Evolutionary conservation across 2,113 vertebrate genomes (phyloP).

Genomic region (Dipodomys stephensi): DNA sequence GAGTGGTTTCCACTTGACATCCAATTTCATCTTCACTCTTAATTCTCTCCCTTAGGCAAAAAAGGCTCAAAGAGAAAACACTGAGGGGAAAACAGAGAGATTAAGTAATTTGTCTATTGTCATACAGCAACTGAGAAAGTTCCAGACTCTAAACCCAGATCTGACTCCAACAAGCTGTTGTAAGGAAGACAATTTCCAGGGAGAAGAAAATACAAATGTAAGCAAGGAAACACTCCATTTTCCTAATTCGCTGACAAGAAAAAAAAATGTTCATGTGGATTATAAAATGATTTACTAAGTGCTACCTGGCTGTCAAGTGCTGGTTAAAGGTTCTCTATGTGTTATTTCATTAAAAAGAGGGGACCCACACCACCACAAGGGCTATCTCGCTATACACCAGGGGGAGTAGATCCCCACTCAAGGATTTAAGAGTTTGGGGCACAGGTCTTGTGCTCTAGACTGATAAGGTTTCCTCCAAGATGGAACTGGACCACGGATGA

Average conservation of each 20-base stretch:
- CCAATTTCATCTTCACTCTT: neutral
- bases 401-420: neutral
- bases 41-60: neutral
- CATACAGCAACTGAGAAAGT: conserved; percentile 24
- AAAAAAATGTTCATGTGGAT: neutral
- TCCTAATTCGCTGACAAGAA: neutral
- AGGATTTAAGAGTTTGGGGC: neutral
- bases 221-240: neutral
- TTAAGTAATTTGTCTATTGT: neutral
- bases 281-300: neutral
- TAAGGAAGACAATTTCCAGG: neutral
- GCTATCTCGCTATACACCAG: neutral
- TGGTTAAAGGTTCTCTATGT: neutral
- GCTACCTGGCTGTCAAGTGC: neutral
- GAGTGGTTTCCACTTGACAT: neutral
- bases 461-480: neutral
- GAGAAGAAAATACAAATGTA: conserved; percentile 13
- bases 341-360: neutral
- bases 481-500: neutral
- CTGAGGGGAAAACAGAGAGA: neutral
- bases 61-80: neutral
- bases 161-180: neutral
- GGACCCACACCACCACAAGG: neutral
- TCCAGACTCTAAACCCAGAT: conserved; percentile 41
- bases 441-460: neutral